phyloP scores from a whole-genome alignment of 2,113 vertebrate genomes.

The Petrocephalus microphthalmus region DNA sequence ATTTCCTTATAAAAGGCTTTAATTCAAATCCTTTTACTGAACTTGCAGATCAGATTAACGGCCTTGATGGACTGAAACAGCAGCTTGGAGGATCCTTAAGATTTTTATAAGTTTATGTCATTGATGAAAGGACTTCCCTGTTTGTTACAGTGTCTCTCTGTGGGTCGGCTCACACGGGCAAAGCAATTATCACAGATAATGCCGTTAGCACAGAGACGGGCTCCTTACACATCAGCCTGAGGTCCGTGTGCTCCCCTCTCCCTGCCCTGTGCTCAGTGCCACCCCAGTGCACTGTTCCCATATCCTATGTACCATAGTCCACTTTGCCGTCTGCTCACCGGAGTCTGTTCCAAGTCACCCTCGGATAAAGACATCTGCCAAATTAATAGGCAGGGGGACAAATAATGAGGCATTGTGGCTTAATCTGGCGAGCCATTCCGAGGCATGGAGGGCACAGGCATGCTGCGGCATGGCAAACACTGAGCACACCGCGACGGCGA shows the following conservation, averaged over 20 bases:
- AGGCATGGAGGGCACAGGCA: neutral
- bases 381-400: neutral
- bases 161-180: neutral
- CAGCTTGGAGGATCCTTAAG: neutral
- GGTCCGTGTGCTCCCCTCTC: neutral
- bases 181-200: neutral
- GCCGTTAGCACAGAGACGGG: neutral
- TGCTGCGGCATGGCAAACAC: neutral
- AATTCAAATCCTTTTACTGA: neutral
- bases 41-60: neutral
- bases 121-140: neutral
- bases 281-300: neutral
- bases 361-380: slow-evolving; percentile 11
- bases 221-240: neutral
- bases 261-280: neutral
- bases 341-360: neutral
- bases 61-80: neutral
- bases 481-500: neutral
- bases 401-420: slow-evolving; percentile 10
- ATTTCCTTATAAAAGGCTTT: neutral
- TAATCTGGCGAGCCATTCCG: neutral
- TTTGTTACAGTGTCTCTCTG: neutral
- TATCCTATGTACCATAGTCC: neutral
- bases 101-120: neutral
- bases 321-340: neutral